A percentile compares a stretch with the other conserved stretches of the same genome.
Evolutionary conservation across 2,113 vertebrate genomes (phyloP).

Genomic region (Anas platyrhynchos): DNA sequence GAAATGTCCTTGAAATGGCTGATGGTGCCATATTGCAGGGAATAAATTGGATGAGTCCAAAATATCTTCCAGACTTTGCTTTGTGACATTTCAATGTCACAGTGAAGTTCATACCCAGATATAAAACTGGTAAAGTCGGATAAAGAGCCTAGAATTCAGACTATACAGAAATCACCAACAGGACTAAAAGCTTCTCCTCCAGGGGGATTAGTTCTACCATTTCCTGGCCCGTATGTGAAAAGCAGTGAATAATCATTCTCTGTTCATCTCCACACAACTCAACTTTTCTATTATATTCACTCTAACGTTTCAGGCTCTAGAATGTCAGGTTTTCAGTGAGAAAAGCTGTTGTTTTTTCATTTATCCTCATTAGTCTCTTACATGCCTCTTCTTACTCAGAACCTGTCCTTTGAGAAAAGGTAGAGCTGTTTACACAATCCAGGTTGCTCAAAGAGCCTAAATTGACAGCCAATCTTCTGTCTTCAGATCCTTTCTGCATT

Average conservation of each 20-base stretch:
- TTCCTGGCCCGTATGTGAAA: neutral
- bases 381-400: neutral
- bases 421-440: neutral
- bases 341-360: neutral
- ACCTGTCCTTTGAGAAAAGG: neutral
- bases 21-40: neutral
- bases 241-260: neutral
- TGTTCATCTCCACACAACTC: neutral
- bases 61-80: neutral
- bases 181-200: neutral
- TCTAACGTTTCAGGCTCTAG: neutral
- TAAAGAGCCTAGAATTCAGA: neutral
- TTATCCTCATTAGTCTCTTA: neutral
- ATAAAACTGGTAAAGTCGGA: neutral
- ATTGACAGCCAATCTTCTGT: neutral
- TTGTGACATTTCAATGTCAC: too few species aligned
- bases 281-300: accelerated
- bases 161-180: neutral
- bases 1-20: neutral
- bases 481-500: neutral
- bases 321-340: neutral
- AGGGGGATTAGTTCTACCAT: neutral
- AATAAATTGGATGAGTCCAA: neutral
- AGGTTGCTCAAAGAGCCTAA: neutral
- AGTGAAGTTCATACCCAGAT: neutral